Percentiles rank a stretch among this genome's conserved stretches.
phyloP scores from a whole-genome alignment of 2,113 vertebrate species.

The Salminus brasiliensis region DNA sequence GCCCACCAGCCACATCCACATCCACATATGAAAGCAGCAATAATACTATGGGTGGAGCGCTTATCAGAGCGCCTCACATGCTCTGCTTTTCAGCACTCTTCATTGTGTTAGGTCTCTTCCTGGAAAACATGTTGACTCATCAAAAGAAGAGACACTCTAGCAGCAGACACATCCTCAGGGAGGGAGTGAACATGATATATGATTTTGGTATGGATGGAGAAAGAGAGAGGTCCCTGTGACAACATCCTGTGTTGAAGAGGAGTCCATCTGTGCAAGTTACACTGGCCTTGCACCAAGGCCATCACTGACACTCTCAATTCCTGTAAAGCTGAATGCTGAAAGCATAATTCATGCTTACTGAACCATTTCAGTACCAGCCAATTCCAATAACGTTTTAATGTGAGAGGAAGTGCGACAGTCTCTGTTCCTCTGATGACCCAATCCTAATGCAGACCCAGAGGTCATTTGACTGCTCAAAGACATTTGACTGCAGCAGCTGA shows the following conservation, averaged over 20 bases:
- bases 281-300: conserved; percentile 21
- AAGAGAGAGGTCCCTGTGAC: conserved; percentile 6
- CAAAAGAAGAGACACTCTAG: conserved; percentile 22
- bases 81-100: conserved; percentile 50
- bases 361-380: not conserved
- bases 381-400: not conserved
- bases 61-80: conserved; percentile 53
- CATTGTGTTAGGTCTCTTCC: conserved; percentile 57
- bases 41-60: conserved; percentile 20
- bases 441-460: not conserved
- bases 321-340: not conserved
- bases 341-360: not conserved
- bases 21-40: conserved; percentile 15
- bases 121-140: conserved; percentile 52
- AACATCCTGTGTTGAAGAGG: conserved; percentile 15
- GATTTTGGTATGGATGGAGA: not conserved
- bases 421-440: not conserved
- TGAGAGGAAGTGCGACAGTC: not conserved
- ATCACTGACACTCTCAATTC: conserved; percentile 3
- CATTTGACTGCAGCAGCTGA: not conserved
- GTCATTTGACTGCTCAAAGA: not conserved
- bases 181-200: conserved; percentile 16
- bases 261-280: conserved; percentile 7
- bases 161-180: conserved; percentile 40
- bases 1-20: not conserved